Evolutionary conservation across 2,797 vertebrate genomes (phyloP).

Genomic region (Neosilurus mollespiculum): DNA sequence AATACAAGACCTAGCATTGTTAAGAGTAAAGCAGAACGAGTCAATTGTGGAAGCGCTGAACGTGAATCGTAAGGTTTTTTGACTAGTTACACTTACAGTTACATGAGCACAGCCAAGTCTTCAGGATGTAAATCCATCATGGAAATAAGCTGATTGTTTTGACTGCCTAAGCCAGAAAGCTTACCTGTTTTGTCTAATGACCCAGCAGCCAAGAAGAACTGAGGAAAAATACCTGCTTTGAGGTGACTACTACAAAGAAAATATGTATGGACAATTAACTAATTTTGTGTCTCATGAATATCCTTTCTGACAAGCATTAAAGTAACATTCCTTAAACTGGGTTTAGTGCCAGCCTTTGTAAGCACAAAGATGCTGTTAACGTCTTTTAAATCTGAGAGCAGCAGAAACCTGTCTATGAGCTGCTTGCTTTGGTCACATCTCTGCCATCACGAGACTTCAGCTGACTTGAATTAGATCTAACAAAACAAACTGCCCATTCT

Average conservation of each 20-base stretch:
- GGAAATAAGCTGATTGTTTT: conserved; percentile 5
- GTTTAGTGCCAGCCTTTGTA: background rate
- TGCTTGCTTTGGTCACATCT: conserved; percentile 26
- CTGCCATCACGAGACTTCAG: conserved; percentile 62
- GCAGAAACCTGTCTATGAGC: conserved; percentile 17
- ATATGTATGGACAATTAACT: background rate
- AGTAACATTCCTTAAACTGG: background rate
- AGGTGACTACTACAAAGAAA: background rate
- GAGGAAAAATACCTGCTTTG: background rate
- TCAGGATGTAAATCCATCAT: conserved; percentile 16
- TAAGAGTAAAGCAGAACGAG: conserved; percentile 41
- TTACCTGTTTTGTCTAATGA: background rate
- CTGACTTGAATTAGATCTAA: conserved; percentile 64
- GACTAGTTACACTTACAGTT: conserved; percentile 19
- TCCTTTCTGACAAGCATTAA: background rate
- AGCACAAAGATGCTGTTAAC: background rate
- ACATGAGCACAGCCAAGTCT: background rate
- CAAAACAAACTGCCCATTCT: background rate
- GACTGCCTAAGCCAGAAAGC: conserved; percentile 5
- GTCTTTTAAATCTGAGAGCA: conserved; percentile 1
- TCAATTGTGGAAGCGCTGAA: conserved; percentile 63
- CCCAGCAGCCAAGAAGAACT: background rate
- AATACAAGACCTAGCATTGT: background rate
- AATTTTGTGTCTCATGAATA: background rate
- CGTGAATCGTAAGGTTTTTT: background rate